Percentiles rank a stretch among this genome's conserved stretches.
phyloP scores from a whole-genome alignment of 2,113 vertebrate species.

The Hypocryptadius cinnamomeus region DNA sequence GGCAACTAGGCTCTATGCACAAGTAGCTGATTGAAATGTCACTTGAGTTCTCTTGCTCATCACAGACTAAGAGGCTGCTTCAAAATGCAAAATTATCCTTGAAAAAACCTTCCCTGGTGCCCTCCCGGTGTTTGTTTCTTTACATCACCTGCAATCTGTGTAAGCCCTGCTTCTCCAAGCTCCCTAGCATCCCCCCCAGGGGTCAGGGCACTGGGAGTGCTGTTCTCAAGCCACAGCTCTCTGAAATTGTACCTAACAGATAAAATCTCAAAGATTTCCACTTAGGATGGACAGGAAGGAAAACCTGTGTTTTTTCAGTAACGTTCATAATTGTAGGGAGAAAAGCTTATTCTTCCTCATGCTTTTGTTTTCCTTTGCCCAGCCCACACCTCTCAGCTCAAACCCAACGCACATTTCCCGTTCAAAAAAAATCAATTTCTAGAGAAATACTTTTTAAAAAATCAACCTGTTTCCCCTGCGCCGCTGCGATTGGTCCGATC shows the following conservation, averaged over 20 bases:
- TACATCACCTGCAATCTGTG: neutral
- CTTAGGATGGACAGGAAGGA: neutral
- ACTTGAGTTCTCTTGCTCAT: neutral
- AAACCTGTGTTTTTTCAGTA: neutral
- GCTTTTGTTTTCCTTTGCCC: constrained; percentile 25
- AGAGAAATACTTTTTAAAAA: constrained; percentile 39
- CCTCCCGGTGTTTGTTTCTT: constrained; percentile 8
- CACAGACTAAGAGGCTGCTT: neutral
- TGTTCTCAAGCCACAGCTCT: neutral
- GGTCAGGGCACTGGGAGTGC: neutral
- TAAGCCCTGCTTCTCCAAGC: neutral
- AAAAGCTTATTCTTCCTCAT: neutral
- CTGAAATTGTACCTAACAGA: neutral
- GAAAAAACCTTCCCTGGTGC: neutral
- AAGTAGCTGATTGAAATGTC: neutral
- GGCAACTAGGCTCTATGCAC: neutral
- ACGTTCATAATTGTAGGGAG: neutral
- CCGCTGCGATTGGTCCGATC: constrained; percentile 74
- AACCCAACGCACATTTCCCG: neutral
- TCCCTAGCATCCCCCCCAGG: neutral
- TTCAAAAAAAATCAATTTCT: constrained; percentile 23
- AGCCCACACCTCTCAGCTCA: neutral
- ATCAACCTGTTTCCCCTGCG: constrained; percentile 64
- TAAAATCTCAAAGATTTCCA: neutral
- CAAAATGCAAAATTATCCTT: constrained; percentile 31